Evolutionary conservation across 2,888 invertebrate genomes (phyloP), one percentile per base, ranked within the genome.

Genomic region (Brachylomia viminalis): DNA sequence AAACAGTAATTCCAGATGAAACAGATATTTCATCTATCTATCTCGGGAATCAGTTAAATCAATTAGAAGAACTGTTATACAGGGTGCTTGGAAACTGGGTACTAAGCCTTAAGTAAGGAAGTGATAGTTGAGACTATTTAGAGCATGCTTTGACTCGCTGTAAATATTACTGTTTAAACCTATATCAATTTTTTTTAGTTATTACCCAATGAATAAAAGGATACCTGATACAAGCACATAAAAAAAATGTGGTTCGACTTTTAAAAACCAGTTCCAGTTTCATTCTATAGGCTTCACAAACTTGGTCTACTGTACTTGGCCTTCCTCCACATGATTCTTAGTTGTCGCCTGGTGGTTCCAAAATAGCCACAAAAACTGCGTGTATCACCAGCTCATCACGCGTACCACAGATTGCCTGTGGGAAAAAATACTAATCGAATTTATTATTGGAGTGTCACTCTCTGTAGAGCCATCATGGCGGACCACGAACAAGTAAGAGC

Each of bases 351-450:
- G 66, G 56, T 33, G 11, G 61, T 76, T 52, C 62, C 33, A 58
- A 72, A 78, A 82, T 73, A 78, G 72, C 42, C 72, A 86, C 77
- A 82, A 87, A 82, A 87, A 86, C 69, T 59, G 15, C 49, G 66
- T 73, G 69, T 85, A 74, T 79, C 54, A 75, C 74, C 42, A 42
- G 42, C 10, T 42, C 42, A 42, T 1, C 49, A 67, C 67, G 80
- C 86, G 83, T 56, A 77, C 69, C 64, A 79, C 77, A 78, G 86
- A 85, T 86, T 81, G 76, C 77, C 23, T 67, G 47, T 62, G 65
- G 76, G 72, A 84, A 86, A 85, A 85, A 85, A 84, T 59, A 76
- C 75, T 77, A 79, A 85, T 77, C 75, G 76, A 86, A 85, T 84
- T 81, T 81, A 81, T 85, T 86, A 77, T 84, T 68, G 45, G 49